These are phyloP conservation scores for Chrysemys picta DNA, from an alignment of 2,113 vertebrate species.

Conservation along the genomic window DNA sequence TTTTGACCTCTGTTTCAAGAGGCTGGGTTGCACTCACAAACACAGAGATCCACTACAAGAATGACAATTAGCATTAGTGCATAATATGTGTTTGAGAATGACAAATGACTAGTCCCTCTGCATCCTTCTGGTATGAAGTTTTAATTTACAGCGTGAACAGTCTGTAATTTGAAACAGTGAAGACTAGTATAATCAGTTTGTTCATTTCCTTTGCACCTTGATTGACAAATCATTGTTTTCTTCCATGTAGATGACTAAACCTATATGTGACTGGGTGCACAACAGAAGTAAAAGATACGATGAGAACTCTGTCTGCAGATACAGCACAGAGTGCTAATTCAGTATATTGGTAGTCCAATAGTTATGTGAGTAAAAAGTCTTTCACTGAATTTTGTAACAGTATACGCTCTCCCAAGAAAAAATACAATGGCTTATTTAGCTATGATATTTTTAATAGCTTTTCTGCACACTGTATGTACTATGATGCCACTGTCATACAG, in stretches of 20 bases:
- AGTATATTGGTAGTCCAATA: neutral
- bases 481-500: neutral
- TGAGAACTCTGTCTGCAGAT: neutral
- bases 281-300: neutral
- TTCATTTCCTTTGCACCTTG: neutral
- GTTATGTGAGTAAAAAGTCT: neutral
- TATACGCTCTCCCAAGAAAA: neutral
- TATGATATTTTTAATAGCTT: neutral
- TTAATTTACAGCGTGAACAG: slow-evolving; percentile 34
- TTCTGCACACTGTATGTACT: neutral
- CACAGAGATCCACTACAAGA: slow-evolving; percentile 20
- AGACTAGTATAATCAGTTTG: neutral
- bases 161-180: slow-evolving; percentile 3
- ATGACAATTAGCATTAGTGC: neutral
- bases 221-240: neutral
- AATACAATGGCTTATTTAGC: neutral
- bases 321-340: neutral
- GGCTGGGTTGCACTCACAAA: slow-evolving; percentile 3
- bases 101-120: neutral
- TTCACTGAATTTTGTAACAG: slow-evolving; percentile 4
- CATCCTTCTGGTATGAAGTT: slow-evolving; percentile 8
- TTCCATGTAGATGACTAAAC: neutral
- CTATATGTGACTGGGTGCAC: neutral
- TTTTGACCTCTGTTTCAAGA: slow-evolving; percentile 19
- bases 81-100: neutral